A percentile compares a stretch with the other conserved stretches of the same genome.
Conservation (phyloP, 2,888 invertebrate species). For the Drosophila maculinotata region DNA sequence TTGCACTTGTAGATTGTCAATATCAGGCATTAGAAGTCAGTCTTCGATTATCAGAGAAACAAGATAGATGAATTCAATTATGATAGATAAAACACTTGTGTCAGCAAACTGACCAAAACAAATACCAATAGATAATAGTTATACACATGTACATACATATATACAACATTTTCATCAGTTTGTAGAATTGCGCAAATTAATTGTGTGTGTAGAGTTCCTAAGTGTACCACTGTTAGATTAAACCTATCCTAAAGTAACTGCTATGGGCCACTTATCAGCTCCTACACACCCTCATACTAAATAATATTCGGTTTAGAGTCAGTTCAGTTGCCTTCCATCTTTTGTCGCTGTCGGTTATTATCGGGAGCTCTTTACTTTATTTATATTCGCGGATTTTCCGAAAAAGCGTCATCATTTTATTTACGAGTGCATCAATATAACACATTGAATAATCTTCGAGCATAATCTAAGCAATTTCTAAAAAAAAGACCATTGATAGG, state of each 20-base stretch:
- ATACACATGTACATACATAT: background rate
- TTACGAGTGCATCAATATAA: background rate
- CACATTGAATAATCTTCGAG: background rate
- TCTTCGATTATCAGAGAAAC: background rate
- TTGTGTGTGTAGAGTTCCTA: background rate
- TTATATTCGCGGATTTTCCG: background rate
- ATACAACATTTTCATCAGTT: background rate
- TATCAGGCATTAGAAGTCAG: background rate
- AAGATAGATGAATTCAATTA: background rate
- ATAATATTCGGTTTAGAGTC: background rate
- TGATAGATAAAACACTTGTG: background rate
- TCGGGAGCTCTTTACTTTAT: too few relatives aligned
- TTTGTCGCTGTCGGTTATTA: constrained; percentile 18
- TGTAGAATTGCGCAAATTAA: background rate
- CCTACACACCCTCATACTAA: background rate
- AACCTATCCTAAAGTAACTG: background rate
- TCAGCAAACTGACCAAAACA: background rate
- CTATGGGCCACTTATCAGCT: constrained; percentile 27
- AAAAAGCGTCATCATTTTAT: background rate
- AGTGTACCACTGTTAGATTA: constrained; percentile 9
- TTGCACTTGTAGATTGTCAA: background rate
- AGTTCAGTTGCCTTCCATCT: constrained; percentile 22
- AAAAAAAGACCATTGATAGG: background rate
- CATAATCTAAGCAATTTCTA: background rate
- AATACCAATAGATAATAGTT: background rate